Evolutionary conservation across 2,113 vertebrate species (phyloP).

Genomic region (Cacatua alba): DNA sequence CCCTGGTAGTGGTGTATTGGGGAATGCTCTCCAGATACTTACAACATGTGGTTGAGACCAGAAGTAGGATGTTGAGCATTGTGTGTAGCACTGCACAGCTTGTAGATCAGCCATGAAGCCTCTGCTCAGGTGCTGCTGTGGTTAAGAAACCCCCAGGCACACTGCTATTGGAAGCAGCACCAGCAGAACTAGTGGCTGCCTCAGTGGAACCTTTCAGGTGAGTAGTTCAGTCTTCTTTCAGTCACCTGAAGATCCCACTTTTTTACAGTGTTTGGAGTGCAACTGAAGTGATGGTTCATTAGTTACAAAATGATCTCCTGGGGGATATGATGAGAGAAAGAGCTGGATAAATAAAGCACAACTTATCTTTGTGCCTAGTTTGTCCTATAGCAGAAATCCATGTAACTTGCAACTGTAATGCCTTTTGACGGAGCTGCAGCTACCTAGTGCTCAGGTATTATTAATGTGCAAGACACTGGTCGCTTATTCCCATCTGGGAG

Average conservation of each 20-base stretch:
- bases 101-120: neutral
- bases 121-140: neutral
- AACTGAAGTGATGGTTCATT: neutral
- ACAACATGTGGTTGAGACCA: accelerated
- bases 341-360: neutral
- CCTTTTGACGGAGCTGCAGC: neutral
- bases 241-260: neutral
- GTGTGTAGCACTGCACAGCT: neutral
- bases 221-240: neutral
- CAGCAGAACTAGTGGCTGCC: neutral
- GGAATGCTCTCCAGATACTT: neutral
- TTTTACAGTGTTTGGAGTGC: neutral
- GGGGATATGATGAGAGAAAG: neutral
- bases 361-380: neutral
- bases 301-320: neutral
- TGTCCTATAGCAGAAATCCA: neutral
- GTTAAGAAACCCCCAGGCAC: accelerated
- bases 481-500: neutral
- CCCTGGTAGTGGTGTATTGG: neutral
- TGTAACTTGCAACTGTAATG: neutral
- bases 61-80: neutral
- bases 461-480: neutral
- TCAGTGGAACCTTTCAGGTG: neutral
- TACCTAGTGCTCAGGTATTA: neutral
- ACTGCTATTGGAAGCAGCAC: neutral